These are phyloP conservation scores for Tachina fera DNA, from an alignment of 2,888 invertebrate species.

Conservation along the genomic window DNA sequence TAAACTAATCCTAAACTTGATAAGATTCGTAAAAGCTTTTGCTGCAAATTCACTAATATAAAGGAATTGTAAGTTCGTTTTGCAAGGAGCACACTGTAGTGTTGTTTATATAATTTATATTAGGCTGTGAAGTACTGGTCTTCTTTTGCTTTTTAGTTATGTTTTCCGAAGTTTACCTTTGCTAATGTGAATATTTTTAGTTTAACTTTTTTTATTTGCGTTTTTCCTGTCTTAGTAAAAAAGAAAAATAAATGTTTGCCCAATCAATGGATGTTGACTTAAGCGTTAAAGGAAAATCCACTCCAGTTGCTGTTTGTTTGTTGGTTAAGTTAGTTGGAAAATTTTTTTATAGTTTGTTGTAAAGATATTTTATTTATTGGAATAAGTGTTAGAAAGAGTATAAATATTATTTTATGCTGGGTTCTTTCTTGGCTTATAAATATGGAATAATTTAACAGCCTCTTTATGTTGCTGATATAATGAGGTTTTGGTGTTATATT, in stretches of 20 bases:
- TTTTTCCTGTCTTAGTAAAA: conserved; percentile 4
- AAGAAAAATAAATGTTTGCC: conserved; percentile 67
- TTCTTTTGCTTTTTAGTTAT: neutral
- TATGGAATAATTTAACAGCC: too few species aligned
- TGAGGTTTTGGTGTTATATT: too few species aligned
- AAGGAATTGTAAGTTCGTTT: too few species aligned
- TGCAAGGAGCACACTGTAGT: too few species aligned
- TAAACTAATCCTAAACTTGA: too few species aligned
- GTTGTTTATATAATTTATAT: neutral
- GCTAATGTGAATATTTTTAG: neutral
- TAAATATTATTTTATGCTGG: conserved; percentile 9
- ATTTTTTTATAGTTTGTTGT: neutral
- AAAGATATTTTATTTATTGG: neutral
- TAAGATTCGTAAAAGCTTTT: too few species aligned
- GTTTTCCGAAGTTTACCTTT: neutral
- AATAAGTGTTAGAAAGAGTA: neutral
- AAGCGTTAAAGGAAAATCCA: conserved; percentile 58
- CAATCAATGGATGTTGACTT: conserved; percentile 72
- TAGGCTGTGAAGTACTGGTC: neutral
- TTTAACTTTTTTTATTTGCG: neutral
- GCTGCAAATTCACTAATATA: too few species aligned
- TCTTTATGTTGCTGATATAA: too few species aligned
- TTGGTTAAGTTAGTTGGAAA: neutral
- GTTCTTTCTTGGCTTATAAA: too few species aligned
- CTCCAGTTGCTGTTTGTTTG: conserved; percentile 36